These are phyloP conservation scores for Lycia hirtaria DNA, from an alignment of 2,888 invertebrate species.

Conservation along the genomic window DNA sequence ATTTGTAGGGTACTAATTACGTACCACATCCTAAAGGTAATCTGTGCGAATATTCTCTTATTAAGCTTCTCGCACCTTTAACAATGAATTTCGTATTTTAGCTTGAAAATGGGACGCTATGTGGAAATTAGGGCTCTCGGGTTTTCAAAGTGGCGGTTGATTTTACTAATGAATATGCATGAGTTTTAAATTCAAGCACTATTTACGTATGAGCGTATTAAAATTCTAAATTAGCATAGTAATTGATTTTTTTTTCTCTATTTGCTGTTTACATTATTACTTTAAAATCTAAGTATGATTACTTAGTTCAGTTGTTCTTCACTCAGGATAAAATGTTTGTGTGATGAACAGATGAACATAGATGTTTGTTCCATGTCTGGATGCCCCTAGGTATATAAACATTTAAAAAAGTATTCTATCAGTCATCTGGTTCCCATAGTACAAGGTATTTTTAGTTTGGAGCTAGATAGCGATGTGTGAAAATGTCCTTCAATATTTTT, in stretches of 20 bases:
- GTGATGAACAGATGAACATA: too few species aligned
- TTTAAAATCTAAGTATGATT: too few species aligned
- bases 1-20: neutral
- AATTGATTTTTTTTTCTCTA: neutral
- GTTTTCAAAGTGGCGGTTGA: slow-evolving; percentile 48
- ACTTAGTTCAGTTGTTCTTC: neutral
- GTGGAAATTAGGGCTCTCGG: slow-evolving; percentile 44
- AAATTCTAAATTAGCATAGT: slow-evolving; percentile 27
- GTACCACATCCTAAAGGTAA: neutral
- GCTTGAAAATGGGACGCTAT: slow-evolving; percentile 37
- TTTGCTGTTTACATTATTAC: neutral
- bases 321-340: too few species aligned
- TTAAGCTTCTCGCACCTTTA: slow-evolving; percentile 25
- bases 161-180: slow-evolving; percentile 57
- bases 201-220: slow-evolving; percentile 49
- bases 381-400: too few species aligned
- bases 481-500: too few species aligned
- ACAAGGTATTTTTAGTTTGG: too few species aligned
- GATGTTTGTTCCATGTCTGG: too few species aligned
- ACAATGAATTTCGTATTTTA: slow-evolving; percentile 43
- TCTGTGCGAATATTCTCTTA: neutral
- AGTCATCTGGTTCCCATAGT: too few species aligned
- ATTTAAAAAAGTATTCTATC: too few species aligned
- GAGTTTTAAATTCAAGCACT: slow-evolving; percentile 49
- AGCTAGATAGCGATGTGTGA: too few species aligned